Base-by-base conservation (phyloP, 1,140 invertebrate species). In the Drosophila chauvacae region DNA sequence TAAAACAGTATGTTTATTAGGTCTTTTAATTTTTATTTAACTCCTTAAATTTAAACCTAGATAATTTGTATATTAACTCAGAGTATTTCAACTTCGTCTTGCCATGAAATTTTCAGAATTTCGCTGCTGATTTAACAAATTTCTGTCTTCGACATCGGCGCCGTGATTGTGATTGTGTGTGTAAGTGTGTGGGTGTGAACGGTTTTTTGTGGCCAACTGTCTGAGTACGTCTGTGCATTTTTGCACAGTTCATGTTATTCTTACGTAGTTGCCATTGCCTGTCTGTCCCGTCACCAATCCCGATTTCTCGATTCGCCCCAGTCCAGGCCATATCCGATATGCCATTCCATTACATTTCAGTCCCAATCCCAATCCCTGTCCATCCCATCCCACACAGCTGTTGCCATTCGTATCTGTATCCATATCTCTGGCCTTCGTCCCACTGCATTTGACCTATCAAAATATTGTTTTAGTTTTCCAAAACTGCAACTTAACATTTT, bases 61-160 rank as follows among this genome's bases (percentile, higher is more conserved):
- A 11, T 11, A 11, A 18, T 44, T 5, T 44, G 5, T 5, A 20
- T 20, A 44, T 20, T 20, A n/a, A 44, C 42, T 10, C 2, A 20
- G 51, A 7, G 51, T 55, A 55, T 55, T 33, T 55, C 0, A 37
- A 11, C 7, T 23, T 37, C 51, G 33, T 6, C 4, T 16, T 37
- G 2, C 4, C 14, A 16, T 20, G 0, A 18, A 42, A 55, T 61
- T 62, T 61, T 61, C 26, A 48, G 41, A 48, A 50, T 70, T 35
- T 50, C 60, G 63, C 77, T 87, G 84, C 84, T 88, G 85, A 88
- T 90, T 88, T 88, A 78, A 84, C 85, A 88, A 84, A 88, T 90
- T 88, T 87, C 77, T 45, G 80, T 86, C 83, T 82, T 83, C 78
- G 64, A 58, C 61, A 74, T 66, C 83, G 81, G 81, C 64, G 77